Conservation (phyloP, 2,888 invertebrate species). For the Dusona sp. region DNA sequence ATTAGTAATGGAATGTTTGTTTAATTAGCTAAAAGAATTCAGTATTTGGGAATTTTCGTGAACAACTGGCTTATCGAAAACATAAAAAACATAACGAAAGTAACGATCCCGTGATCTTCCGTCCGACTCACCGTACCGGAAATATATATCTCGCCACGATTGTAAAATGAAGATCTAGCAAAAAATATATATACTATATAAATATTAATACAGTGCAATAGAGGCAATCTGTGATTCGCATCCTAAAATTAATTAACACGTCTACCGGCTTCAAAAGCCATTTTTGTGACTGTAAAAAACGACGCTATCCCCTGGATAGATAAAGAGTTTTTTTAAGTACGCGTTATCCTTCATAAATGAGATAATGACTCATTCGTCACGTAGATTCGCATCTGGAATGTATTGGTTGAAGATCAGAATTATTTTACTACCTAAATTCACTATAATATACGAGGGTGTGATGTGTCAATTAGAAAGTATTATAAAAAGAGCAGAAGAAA, state of each 20-base stretch:
- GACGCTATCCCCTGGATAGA: conserved; percentile 26
- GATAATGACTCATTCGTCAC: conserved; percentile 10
- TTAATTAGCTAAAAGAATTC: not conserved
- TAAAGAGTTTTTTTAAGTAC: conserved; percentile 50
- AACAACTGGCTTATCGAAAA: conserved; percentile 38
- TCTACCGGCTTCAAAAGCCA: conserved; percentile 40
- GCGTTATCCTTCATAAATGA: conserved; percentile 6
- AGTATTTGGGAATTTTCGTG: not conserved
- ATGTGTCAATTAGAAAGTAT: conserved; percentile 9
- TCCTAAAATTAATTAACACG: conserved; percentile 66
- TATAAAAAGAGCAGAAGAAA: conserved; percentile 4
- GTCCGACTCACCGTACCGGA: conserved; percentile 21
- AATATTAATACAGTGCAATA: conserved; percentile 31
- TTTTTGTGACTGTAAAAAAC: conserved; percentile 42
- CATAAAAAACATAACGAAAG: not conserved
- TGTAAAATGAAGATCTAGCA: not conserved
- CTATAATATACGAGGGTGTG: conserved; percentile 44
- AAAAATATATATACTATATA: conserved; percentile 32
- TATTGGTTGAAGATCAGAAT: conserved; percentile 20
- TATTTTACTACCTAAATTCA: conserved; percentile 39
- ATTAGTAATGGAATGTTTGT: conserved; percentile 8
- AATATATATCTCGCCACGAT: conserved; percentile 4
- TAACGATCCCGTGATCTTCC: not conserved
- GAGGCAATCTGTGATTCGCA: conserved; percentile 19
- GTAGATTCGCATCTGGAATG: conserved; percentile 53